A percentile compares a stretch with the other conserved stretches of the same genome.
Evolutionary conservation across 2,113 vertebrate species (phyloP).

Genomic region (Scolopax mira): DNA sequence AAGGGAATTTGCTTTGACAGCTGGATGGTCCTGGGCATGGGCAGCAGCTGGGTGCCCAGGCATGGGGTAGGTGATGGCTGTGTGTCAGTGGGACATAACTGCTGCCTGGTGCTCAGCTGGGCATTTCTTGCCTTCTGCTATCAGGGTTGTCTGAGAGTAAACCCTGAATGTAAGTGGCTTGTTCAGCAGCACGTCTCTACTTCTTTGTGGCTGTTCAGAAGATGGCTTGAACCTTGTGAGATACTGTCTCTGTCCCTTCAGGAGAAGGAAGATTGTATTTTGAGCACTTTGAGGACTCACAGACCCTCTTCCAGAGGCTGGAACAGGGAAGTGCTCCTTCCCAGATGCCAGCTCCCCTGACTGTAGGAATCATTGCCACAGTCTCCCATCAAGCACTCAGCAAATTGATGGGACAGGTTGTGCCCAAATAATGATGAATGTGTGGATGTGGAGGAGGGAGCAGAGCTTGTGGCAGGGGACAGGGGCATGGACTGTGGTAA

Average conservation of each 20-base stretch:
- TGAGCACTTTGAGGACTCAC: not conserved
- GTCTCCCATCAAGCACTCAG: fast-evolving
- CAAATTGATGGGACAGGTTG: not conserved
- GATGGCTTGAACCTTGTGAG: not conserved
- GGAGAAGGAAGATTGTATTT: not conserved
- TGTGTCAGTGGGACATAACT: not conserved
- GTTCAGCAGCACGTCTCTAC: not conserved
- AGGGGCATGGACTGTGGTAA: not conserved
- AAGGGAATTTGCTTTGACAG: not conserved
- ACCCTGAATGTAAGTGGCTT: not conserved
- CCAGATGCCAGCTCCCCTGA: not conserved
- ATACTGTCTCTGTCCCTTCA: not conserved
- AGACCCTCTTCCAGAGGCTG: not conserved
- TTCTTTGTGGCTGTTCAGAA: not conserved
- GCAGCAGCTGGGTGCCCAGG: not conserved
- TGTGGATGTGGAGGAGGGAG: not conserved
- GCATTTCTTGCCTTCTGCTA: not conserved
- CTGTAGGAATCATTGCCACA: not conserved
- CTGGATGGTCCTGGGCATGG: not conserved
- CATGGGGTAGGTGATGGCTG: fast-evolving
- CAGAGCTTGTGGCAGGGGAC: not conserved
- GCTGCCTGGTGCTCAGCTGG: not conserved
- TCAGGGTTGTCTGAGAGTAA: not conserved
- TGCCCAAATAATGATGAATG: not conserved
- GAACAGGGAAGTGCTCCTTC: not conserved